Conservation (phyloP, 2,113 vertebrate genomes). For the Colaptes auratus region DNA sequence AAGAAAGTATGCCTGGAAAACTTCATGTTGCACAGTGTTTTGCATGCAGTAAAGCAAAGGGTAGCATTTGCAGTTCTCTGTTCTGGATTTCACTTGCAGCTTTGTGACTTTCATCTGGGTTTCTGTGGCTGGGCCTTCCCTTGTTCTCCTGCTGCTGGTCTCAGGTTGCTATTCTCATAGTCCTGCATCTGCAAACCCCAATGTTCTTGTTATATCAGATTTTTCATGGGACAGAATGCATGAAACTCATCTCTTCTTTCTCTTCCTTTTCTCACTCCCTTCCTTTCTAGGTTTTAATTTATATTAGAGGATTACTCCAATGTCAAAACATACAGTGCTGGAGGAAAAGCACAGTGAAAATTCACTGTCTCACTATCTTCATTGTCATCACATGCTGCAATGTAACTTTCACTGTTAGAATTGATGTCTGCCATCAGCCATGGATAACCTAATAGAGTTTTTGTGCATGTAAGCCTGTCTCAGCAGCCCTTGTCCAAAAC, state of each 20-base stretch:
- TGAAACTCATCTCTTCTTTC: not conserved
- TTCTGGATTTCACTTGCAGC: not conserved
- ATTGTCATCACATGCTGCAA: not conserved
- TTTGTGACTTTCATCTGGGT: not conserved
- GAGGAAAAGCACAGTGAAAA: not conserved
- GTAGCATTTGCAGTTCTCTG: not conserved
- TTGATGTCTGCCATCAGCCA: not conserved
- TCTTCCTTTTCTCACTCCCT: not conserved
- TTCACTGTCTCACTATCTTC: not conserved
- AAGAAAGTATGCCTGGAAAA: not conserved
- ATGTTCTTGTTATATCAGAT: not conserved
- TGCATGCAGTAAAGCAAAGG: not conserved
- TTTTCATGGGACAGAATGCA: not conserved
- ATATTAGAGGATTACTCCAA: not conserved
- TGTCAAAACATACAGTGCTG: not conserved
- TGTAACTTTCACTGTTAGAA: not conserved
- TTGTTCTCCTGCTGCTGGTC: not conserved
- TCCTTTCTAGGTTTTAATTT: not conserved
- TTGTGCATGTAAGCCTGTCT: slow-evolving; percentile 16
- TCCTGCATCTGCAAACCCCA: not conserved
- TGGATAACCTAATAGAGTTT: not conserved
- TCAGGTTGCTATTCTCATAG: not conserved
- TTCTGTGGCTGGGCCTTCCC: not conserved
- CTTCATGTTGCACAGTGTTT: not conserved
- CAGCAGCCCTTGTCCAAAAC: slow-evolving; percentile 19